A percentile compares a stretch with the other conserved stretches of the same genome.
These are phyloP conservation scores for Porites lutea DNA, from an alignment of 64 coral and sea anemone genomes.

Conservation along the genomic window DNA sequence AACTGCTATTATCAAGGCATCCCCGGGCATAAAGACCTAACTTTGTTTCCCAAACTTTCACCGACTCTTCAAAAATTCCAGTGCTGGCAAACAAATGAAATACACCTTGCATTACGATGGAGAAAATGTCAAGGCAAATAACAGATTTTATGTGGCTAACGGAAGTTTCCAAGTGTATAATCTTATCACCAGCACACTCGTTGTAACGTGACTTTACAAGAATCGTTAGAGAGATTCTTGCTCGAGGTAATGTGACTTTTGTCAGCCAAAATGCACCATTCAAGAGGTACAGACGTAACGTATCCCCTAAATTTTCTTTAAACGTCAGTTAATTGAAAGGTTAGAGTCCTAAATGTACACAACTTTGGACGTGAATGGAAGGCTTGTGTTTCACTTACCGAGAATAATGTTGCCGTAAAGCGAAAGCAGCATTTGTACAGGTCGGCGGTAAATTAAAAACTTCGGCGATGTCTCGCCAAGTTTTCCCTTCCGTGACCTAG, in stretches of 20 bases:
- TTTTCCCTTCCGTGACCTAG: constrained; percentile 95
- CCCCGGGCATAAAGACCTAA: constrained; percentile 3
- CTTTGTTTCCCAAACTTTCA: background rate
- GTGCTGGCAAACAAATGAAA: background rate
- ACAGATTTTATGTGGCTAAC: background rate
- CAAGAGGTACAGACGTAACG: background rate
- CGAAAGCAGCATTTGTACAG: constrained; percentile 98
- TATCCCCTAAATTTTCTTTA: background rate
- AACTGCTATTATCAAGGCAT: background rate
- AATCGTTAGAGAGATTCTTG: background rate
- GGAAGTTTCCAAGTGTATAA: constrained; percentile 1
- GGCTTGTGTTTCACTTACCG: constrained; percentile 58
- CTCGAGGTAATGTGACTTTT: background rate
- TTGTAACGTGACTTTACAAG: constrained; percentile 28
- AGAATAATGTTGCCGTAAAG: constrained; percentile 93
- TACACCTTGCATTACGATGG: background rate
- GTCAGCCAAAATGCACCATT: background rate
- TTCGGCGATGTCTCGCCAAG: constrained; percentile 96
- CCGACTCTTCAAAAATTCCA: background rate
- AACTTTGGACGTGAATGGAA: background rate
- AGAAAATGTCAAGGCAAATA: constrained; percentile 11
- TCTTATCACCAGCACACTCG: background rate
- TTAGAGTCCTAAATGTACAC: constrained; percentile 25
- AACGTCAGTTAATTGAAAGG: constrained; percentile 20
- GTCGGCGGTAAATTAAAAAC: constrained; percentile 97